A percentile compares a stretch with the other conserved stretches of the same genome.
Conservation (phyloP, 1,140 invertebrate genomes). For the Drosophila aff. region DNA sequence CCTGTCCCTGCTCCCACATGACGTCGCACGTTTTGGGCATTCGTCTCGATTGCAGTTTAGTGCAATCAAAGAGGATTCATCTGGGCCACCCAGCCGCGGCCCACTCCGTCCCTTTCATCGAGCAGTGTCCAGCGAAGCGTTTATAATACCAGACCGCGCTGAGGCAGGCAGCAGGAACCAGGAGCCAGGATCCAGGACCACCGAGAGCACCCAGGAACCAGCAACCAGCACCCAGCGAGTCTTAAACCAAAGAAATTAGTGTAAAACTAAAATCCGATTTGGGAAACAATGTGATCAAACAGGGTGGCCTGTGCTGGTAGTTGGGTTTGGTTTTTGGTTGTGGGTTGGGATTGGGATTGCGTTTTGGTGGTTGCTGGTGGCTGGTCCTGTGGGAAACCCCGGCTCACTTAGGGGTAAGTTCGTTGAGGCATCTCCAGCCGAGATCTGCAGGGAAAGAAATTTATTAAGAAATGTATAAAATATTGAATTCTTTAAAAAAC, state of each 20-base stretch:
- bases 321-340: conserved; percentile 26
- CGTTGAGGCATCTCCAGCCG: conserved; percentile 20
- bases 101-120: conserved; percentile 22
- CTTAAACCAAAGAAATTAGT: conserved; percentile 85
- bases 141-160: conserved; percentile 71
- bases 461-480: neutral
- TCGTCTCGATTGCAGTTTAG: conserved; percentile 83
- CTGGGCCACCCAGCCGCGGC: conserved; percentile 38
- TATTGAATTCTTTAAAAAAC: neutral
- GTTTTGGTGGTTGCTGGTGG: conserved; percentile 45
- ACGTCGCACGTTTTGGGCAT: conserved; percentile 79
- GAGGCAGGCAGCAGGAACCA: conserved; percentile 30
- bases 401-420: conserved; percentile 69
- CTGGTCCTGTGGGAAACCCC: conserved; percentile 71
- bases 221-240: conserved; percentile 52
- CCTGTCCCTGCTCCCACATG: conserved; percentile 38
- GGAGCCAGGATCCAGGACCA: conserved; percentile 21
- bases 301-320: conserved; percentile 25
- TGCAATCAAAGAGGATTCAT: conserved; percentile 83
- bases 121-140: conserved; percentile 78
- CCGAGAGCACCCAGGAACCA: conserved; percentile 4
- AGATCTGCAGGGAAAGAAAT: conserved; percentile 34
- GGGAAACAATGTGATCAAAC: conserved; percentile 81
- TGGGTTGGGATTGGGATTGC: conserved; percentile 9
- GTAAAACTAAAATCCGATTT: conserved; percentile 85